Percentiles rank a stretch among this genome's conserved stretches.
Evolutionary conservation across 2,888 invertebrate genomes (phyloP).

Genomic region (Entomobrya proxima): DNA sequence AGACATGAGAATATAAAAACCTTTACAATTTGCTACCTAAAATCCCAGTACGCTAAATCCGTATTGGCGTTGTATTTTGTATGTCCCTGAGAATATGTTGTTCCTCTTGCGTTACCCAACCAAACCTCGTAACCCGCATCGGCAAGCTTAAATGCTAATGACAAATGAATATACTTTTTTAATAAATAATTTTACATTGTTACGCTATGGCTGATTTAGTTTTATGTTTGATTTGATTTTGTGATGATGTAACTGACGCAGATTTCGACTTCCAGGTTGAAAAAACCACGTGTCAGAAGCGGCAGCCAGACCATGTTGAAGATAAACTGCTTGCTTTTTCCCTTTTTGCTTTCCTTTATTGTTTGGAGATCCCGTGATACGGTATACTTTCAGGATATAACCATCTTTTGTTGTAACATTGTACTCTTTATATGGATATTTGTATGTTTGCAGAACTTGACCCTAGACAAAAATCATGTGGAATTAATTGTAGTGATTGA

Average conservation of each 20-base stretch:
- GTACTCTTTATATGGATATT: not conserved
- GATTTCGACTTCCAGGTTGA: constrained; percentile 9
- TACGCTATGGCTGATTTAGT: not conserved
- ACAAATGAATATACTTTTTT: not conserved
- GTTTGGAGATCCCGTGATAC: constrained; percentile 11
- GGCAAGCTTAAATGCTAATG: constrained; percentile 30
- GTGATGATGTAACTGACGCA: not conserved
- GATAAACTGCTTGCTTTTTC: constrained; percentile 4
- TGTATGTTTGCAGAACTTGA: not conserved
- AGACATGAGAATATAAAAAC: not conserved
- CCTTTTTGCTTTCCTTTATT: too few relatives aligned
- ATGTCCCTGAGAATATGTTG: constrained; percentile 25
- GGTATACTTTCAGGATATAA: constrained; percentile 21
- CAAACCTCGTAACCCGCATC: constrained; percentile 37
- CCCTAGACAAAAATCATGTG: not conserved
- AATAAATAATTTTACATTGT: not conserved
- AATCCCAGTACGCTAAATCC: constrained; percentile 47
- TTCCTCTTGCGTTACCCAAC: constrained; percentile 22
- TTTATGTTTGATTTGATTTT: not conserved
- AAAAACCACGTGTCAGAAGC: constrained; percentile 36
- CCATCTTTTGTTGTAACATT: constrained; percentile 29
- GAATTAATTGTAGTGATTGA: not conserved
- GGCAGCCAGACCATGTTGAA: constrained; percentile 16
- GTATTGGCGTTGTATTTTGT: not conserved
- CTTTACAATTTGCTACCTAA: not conserved